Percentiles rank a stretch among this genome's conserved stretches.
Evolutionary conservation across 2,113 vertebrate species (phyloP).

Genomic region (Heptranchias perlo): DNA sequence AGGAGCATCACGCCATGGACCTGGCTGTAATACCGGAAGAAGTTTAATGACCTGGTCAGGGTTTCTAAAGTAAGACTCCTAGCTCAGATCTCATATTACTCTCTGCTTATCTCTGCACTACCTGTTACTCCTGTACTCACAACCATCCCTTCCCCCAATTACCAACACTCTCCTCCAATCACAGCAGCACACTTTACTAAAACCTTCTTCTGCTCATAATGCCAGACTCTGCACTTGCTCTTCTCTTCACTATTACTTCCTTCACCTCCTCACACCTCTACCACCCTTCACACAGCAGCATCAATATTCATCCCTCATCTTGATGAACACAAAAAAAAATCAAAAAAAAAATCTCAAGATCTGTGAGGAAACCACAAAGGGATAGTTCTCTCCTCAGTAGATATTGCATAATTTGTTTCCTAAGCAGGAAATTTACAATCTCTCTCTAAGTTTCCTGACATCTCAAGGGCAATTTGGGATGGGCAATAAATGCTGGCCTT

Average conservation of each 20-base stretch:
- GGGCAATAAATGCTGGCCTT: too few species aligned
- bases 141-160: neutral
- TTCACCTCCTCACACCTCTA: too few species aligned
- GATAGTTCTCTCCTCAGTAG: too few species aligned
- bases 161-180: neutral
- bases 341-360: neutral
- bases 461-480: too few species aligned
- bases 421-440: neutral
- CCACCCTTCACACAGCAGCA: neutral
- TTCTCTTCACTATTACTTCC: neutral
- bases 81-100: neutral
- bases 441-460: neutral
- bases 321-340: neutral
- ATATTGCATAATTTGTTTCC: neutral
- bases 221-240: neutral
- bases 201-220: neutral
- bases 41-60: neutral
- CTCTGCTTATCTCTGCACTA: neutral
- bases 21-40: neutral
- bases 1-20: neutral
- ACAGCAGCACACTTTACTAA: neutral
- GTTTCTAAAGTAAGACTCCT: neutral
- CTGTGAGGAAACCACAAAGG: neutral
- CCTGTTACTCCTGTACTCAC: neutral
- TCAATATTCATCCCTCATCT: neutral